Base-by-base conservation (phyloP, 2,888 invertebrate species). In the Amiota mariae region DNA sequence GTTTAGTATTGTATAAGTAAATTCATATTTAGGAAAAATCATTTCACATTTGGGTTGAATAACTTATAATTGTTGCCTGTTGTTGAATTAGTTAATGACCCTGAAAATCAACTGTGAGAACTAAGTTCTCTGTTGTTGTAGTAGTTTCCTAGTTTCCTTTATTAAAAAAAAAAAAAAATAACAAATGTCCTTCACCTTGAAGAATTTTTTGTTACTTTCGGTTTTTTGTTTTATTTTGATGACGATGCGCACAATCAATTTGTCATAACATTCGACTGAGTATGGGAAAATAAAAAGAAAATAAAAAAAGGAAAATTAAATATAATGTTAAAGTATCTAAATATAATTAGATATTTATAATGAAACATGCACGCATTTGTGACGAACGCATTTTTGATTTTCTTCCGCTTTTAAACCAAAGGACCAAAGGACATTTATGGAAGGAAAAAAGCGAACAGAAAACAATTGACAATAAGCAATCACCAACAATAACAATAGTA, bases 161-260 rank as follows among this genome's bases (percentile, higher is more conserved):
- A n/a, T n/a, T 0, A 36, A 36, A 36, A 36, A 6, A 6, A 36
- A 57, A 13, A 18, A 57, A 18, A 57, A 15, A 57, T 57, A 0
- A 10, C 8, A 18, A 18, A 20, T 59, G 24, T 8, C 63, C 63
- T 63, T 63, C 63, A 63, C 36, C 63, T 36, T 63, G 36, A 63
- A 63, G 12, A 2, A 3, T 24, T 24, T 24, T 24, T 24, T 24
- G 24, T 24, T 24, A 3, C 24, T 24, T 24, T 36, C 36, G 8
- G 6, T 36, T 36, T 2, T 36, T 36, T 6, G 54, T 51, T 12
- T 51, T 11, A 51, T 51, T 51, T 12, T 51, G 36, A 12, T 51
- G 54, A n/a, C 54, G 54, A 2, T 0, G 54, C 54, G 12, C n/a
- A 51, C 54, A 51, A 51, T 36, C 54, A 51, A 51, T 51, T 36